A percentile compares a stretch with the other conserved stretches of the same genome.
These are phyloP conservation scores for Magallana gigas DNA, from an alignment of 1,140 invertebrate genomes.

Conservation along the genomic window DNA sequence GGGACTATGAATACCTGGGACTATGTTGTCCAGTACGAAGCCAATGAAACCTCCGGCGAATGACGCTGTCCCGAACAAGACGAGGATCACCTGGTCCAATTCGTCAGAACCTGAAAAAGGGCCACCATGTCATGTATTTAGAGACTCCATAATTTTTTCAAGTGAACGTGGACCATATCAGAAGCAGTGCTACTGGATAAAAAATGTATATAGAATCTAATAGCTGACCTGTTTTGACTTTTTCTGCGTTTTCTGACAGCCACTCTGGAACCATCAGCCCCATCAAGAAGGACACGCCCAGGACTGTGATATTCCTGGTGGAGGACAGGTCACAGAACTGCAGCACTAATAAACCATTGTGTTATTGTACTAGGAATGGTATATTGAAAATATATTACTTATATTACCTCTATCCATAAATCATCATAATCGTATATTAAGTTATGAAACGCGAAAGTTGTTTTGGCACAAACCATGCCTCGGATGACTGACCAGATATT, in stretches of 20 bases:
- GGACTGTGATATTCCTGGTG: slow-evolving; percentile 88
- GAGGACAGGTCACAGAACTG: slow-evolving; percentile 91
- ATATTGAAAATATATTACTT: too few species aligned
- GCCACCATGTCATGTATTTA: too few species aligned
- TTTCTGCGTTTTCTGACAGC: slow-evolving; percentile 81
- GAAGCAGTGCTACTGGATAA: too few species aligned
- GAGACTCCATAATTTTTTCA: too few species aligned
- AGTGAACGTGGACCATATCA: too few species aligned
- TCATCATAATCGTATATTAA: too few species aligned
- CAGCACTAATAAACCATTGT: slow-evolving; percentile 80
- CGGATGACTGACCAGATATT: neutral
- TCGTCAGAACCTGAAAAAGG: slow-evolving; percentile 69
- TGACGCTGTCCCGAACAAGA: slow-evolving; percentile 91
- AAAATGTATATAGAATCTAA: neutral
- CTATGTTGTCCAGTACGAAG: slow-evolving; percentile 90
- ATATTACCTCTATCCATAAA: too few species aligned
- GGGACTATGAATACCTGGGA: slow-evolving; percentile 84
- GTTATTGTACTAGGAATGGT: too few species aligned
- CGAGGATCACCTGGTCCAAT: slow-evolving; percentile 87
- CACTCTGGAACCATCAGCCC: slow-evolving; percentile 88
- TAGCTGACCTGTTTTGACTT: slow-evolving; percentile 84
- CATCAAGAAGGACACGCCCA: slow-evolving; percentile 92
- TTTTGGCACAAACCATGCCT: too few species aligned
- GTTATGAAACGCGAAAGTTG: too few species aligned
- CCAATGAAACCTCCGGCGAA: slow-evolving; percentile 89